Percentiles rank a stretch among this genome's conserved stretches.
Conservation (phyloP, 2,113 vertebrate genomes). For the Hylia prasina region DNA sequence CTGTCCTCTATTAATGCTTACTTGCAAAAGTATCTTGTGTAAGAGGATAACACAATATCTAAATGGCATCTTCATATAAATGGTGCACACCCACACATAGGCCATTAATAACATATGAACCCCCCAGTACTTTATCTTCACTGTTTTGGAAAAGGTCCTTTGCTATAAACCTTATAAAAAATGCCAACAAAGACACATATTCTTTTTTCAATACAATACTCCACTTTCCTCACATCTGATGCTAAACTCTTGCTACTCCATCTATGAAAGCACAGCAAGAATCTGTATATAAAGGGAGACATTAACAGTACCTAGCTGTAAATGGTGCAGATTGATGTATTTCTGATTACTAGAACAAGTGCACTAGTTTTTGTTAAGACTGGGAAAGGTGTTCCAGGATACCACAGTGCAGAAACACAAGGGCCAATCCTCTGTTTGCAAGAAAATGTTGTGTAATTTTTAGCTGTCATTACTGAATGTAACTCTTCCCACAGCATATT, state of each 20-base stretch:
- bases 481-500: background rate
- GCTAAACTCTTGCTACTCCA: background rate
- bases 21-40: background rate
- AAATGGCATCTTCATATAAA: background rate
- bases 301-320: background rate
- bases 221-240: background rate
- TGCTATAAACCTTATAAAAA: constrained; percentile 31
- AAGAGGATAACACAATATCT: background rate
- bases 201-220: background rate
- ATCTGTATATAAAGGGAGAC: background rate
- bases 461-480: background rate
- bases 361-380: background rate
- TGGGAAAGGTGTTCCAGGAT: background rate
- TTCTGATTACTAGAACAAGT: background rate
- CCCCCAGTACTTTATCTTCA: constrained; percentile 9
- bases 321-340: background rate
- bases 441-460: background rate
- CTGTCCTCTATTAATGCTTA: background rate
- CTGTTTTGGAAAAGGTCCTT: background rate
- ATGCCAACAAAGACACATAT: background rate
- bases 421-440: background rate
- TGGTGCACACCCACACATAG: background rate
- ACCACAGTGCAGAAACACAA: background rate
- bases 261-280: background rate
- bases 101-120: constrained; percentile 17